Percentiles rank a stretch among this genome's conserved stretches.
Conservation (phyloP, 2,797 vertebrate genomes). For the Gymnothorax javanicus region DNA sequence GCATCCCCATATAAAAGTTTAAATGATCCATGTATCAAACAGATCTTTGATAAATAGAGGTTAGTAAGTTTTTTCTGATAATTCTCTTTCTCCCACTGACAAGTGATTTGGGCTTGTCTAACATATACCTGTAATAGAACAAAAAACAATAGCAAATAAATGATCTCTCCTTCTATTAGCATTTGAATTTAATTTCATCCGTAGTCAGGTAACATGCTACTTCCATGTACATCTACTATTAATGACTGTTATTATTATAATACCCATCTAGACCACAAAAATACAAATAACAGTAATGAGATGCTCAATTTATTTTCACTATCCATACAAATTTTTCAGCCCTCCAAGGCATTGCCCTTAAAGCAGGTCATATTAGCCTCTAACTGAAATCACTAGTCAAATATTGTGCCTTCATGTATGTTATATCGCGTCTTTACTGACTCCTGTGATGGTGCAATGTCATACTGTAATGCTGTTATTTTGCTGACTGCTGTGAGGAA, state of each 20-base stretch:
- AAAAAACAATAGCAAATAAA: background rate
- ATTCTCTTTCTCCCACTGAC: background rate
- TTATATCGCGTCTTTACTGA: constrained; percentile 75
- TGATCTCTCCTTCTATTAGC: background rate
- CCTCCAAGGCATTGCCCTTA: constrained; percentile 60
- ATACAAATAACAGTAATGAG: constrained; percentile 15
- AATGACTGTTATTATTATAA: background rate
- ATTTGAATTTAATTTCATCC: no score
- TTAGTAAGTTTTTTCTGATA: background rate
- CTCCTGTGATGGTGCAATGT: constrained; percentile 70
- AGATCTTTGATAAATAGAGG: background rate
- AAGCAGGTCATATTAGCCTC: constrained; percentile 61
- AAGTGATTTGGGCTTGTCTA: background rate
- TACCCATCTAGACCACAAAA: background rate
- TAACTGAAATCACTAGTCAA: constrained; percentile 80
- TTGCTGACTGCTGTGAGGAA: constrained; percentile 55
- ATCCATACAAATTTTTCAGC: constrained; percentile 66
- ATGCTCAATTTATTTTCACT: constrained; percentile 27
- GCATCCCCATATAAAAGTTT: background rate
- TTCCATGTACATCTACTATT: constrained; percentile 3
- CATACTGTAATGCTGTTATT: constrained; percentile 72
- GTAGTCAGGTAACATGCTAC: background rate
- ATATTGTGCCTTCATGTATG: constrained; percentile 79
- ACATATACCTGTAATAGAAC: background rate
- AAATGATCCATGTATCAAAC: background rate